Evolutionary conservation across 2,888 invertebrate genomes (phyloP), one percentile per base, ranked within the genome.

Genomic region (Oxyscelio sp.): DNA sequence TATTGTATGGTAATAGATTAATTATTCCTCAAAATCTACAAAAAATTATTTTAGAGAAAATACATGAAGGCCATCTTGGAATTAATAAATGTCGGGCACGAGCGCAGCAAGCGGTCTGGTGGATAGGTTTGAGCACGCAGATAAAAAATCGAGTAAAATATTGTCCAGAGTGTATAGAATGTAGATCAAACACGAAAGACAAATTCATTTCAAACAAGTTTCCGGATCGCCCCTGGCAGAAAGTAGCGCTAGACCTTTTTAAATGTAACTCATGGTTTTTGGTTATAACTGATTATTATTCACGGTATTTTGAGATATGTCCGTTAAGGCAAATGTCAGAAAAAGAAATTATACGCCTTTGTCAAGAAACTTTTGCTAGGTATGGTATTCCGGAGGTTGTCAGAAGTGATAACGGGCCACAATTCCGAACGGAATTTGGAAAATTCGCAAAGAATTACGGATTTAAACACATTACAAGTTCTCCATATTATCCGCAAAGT

Each of bases 11-110:
- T 54, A 63, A 61, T 59, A 58, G 86, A 50, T 56, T 90, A 19
- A 58, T 90, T 8, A 87, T 90, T 58, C 90, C 89, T 11, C 22
- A 15, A 27, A 6, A 34, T 0, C 38, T 87, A 48, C 86, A 79
- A 48, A 11, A 50, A n/a, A 86, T 89, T 61, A 59, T 88, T 6
- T 52, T 89, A 15, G 17, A 68, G 13, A 52, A 59, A 48, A 66
- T 91, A 2, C 88, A 91, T 56, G 71, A 70, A 24, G 89, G 90
- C 0, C 91, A 90, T 65, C 74, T 87, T 0, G 90, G 89, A 0
- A 83, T 90, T 22, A 85, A 52, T 11, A 89, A 87, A 54, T 88
- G 88, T 61, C 27, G 85, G 17, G 73, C 65, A 6, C 15, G 86
- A 21, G 89, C 88, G 5, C 83, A 80, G 43, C 86, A 80, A 17